A percentile compares a stretch with the other conserved stretches of the same genome.
phyloP scores from a whole-genome alignment of 2,888 invertebrate species.

The Trachelus tabidus region DNA sequence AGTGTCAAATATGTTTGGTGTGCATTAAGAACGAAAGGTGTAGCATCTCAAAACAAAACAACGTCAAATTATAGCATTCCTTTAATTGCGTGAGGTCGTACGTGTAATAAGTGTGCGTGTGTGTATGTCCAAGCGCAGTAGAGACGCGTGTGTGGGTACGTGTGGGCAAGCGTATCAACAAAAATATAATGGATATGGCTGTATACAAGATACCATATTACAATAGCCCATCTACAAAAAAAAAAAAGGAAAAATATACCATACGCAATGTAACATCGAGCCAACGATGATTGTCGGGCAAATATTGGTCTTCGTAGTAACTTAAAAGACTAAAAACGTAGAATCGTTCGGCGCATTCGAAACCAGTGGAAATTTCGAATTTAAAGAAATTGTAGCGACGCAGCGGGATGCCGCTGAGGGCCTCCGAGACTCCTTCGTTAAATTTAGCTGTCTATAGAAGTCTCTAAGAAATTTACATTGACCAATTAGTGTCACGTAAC shows the following conservation, averaged over 20 bases:
- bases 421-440: too few relatives aligned
- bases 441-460: too few relatives aligned
- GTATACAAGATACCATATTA: slow-evolving; percentile 41
- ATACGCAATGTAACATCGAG: slow-evolving; percentile 21
- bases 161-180: slow-evolving; percentile 25
- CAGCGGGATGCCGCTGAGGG: too few relatives aligned
- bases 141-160: neutral
- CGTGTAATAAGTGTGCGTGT: slow-evolving; percentile 11
- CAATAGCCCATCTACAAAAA: slow-evolving; percentile 44
- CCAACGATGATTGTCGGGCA: too few relatives aligned
- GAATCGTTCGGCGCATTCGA: slow-evolving; percentile 1
- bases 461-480: too few relatives aligned
- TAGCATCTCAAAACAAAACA: slow-evolving; percentile 39
- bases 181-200: neutral
- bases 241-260: slow-evolving; percentile 29
- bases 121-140: slow-evolving; percentile 1
- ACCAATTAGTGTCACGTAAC: too few relatives aligned
- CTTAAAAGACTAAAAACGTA: slow-evolving; percentile 20
- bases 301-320: neutral
- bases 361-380: too few relatives aligned
- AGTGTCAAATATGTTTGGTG: too few relatives aligned
- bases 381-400: too few relatives aligned
- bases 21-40: slow-evolving; percentile 2
- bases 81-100: slow-evolving; percentile 48
- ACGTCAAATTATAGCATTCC: slow-evolving; percentile 57